phyloP scores from a whole-genome alignment of 1,140 invertebrate genomes.

The Drosophila pseudoananassae region DNA sequence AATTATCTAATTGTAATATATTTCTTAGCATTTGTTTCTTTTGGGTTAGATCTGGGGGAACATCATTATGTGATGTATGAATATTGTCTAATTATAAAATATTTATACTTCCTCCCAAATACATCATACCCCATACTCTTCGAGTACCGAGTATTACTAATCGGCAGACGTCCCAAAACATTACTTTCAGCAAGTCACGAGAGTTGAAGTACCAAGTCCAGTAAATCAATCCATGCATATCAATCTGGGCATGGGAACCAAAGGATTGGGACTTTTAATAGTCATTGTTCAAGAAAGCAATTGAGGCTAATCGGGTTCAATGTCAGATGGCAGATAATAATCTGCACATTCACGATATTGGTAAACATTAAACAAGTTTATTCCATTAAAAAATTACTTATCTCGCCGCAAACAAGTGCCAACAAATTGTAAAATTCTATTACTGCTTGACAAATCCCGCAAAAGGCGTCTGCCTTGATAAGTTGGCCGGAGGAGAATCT shows the following conservation, averaged over 20 bases:
- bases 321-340: slow-evolving; percentile 9
- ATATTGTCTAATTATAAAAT: no score
- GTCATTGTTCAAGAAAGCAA: slow-evolving; percentile 7
- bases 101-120: no score
- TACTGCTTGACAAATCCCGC: slow-evolving; percentile 2
- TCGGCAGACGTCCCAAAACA: background rate
- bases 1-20: slow-evolving; percentile 41
- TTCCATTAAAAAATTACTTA: slow-evolving; percentile 15
- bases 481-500: background rate
- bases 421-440: background rate
- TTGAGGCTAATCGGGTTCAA: slow-evolving; percentile 7
- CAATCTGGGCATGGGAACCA: background rate
- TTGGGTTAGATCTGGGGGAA: background rate
- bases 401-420: background rate
- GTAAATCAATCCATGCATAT: slow-evolving; percentile 20
- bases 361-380: slow-evolving; percentile 16
- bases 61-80: no score
- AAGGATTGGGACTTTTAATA: background rate
- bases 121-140: no score
- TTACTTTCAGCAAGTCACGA: background rate
- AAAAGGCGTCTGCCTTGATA: slow-evolving; percentile 8
- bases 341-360: slow-evolving; percentile 12
- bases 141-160: no score
- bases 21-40: background rate
- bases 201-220: slow-evolving; percentile 21